These are phyloP conservation scores for Salarias fasciatus DNA, from an alignment of 2,797 vertebrate genomes.

Conservation along the genomic window DNA sequence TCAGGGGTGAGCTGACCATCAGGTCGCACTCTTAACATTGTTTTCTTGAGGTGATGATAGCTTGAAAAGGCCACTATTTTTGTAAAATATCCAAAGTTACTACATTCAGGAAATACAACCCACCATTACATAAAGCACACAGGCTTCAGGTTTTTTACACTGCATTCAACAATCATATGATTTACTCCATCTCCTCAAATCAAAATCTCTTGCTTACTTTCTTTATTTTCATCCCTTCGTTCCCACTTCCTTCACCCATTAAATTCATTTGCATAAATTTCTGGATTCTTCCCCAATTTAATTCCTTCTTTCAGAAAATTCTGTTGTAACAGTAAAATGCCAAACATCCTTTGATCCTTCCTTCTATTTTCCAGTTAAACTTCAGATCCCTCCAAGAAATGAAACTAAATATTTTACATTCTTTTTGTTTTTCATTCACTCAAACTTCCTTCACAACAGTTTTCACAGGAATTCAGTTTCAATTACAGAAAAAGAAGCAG, in stretches of 20 bases:
- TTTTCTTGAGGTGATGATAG: slow-evolving; percentile 12
- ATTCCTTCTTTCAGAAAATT: not conserved
- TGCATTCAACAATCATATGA: not conserved
- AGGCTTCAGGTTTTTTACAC: not conserved
- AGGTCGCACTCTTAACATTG: not conserved
- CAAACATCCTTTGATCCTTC: not conserved
- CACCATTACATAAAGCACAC: slow-evolving; percentile 30
- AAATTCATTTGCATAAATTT: not conserved
- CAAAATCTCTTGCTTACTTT: not conserved
- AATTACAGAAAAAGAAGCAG: not conserved
- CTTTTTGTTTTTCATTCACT: no score
- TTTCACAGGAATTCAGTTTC: not conserved
- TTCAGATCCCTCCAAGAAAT: no score
- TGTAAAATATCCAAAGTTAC: slow-evolving; percentile 3
- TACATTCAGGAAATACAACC: slow-evolving; percentile 31
- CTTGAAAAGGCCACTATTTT: slow-evolving; percentile 29
- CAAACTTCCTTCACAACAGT: no score
- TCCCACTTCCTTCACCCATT: not conserved
- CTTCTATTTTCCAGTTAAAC: no score
- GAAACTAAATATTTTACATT: no score
- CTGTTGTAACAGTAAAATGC: no score
- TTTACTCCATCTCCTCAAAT: slow-evolving; percentile 2
- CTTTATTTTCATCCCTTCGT: not conserved
- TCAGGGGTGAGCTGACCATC: not conserved
- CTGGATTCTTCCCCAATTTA: not conserved